phyloP scores from a whole-genome alignment of 2,797 vertebrate species.

The Peromyscus aztecus region DNA sequence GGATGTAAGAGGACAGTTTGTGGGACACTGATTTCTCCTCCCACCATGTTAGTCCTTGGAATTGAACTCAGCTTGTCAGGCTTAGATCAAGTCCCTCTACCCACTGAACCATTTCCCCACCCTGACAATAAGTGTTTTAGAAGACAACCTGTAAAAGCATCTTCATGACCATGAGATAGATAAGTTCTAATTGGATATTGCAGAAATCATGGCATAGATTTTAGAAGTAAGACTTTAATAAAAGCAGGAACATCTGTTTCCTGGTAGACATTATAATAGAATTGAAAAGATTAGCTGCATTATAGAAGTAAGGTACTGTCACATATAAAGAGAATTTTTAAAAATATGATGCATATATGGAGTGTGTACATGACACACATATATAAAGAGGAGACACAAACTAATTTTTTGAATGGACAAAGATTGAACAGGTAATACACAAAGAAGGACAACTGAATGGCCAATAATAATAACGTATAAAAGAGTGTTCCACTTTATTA shows the following conservation, averaged over 20 bases:
- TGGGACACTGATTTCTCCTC: neutral
- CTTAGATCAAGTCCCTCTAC: neutral
- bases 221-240: neutral
- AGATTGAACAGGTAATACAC: neutral
- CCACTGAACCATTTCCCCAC: neutral
- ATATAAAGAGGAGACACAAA: neutral
- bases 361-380: neutral
- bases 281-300: neutral
- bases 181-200: neutral
- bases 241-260: constrained; percentile 10
- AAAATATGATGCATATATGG: too few species aligned
- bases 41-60: neutral
- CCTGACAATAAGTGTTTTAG: neutral
- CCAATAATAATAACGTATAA: neutral
- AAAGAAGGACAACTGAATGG: neutral
- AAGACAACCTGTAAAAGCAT: constrained; percentile 2
- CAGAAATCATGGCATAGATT: neutral
- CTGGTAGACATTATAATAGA: neutral
- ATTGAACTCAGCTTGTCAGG: neutral
- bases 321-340: neutral
- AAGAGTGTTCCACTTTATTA: neutral
- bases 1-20: neutral
- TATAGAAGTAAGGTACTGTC: neutral
- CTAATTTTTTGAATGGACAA: neutral
- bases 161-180: neutral